These are phyloP conservation scores for Anguilla anguilla DNA, from an alignment of 2,797 vertebrate genomes.

Conservation along the genomic window DNA sequence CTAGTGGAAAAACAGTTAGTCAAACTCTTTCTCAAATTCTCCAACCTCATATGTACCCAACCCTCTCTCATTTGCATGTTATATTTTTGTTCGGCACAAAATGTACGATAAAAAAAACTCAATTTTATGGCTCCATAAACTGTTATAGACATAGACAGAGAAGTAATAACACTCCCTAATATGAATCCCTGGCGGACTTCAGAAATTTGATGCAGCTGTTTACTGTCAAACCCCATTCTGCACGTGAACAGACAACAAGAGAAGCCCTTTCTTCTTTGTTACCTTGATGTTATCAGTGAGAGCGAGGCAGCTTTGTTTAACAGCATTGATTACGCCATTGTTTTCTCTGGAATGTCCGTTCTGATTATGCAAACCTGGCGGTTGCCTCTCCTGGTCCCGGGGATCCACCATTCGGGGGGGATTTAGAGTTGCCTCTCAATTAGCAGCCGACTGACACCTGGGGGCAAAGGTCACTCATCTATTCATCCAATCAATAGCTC, in stretches of 20 bases:
- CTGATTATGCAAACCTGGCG: neutral
- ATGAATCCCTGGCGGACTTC: neutral
- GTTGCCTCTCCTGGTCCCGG: neutral
- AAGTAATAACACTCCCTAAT: neutral
- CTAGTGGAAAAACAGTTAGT: neutral
- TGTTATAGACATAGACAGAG: neutral
- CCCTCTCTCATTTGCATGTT: neutral
- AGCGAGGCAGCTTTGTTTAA: neutral
- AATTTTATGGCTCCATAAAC: neutral
- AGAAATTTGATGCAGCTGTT: neutral
- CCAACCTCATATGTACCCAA: neutral
- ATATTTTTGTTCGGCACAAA: neutral
- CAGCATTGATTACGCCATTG: neutral
- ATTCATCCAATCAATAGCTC: neutral
- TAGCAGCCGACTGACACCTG: neutral
- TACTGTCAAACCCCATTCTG: neutral
- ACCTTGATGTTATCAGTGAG: neutral
- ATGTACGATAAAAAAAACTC: neutral
- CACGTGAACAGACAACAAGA: neutral
- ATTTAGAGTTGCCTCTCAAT: neutral
- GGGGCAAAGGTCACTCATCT: neutral
- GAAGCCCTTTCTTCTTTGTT: neutral
- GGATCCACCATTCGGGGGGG: neutral
- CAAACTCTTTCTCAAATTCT: neutral
- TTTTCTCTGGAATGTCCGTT: neutral